Percentiles rank a stretch among this genome's conserved stretches.
These are phyloP conservation scores for Pegoplata infirma DNA, from an alignment of 2,888 invertebrate genomes.

Conservation along the genomic window DNA sequence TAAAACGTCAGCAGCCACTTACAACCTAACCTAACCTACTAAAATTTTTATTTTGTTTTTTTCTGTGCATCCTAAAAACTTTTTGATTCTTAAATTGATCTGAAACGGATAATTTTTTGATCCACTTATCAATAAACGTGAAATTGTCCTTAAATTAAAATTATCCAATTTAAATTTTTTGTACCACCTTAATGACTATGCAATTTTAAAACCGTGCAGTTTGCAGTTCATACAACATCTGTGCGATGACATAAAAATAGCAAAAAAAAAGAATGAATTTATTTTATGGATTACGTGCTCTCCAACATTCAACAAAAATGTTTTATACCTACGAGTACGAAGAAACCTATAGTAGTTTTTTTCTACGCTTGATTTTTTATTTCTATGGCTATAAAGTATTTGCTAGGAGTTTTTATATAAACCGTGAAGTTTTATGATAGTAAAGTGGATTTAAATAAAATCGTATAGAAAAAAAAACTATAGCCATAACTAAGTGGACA, in stretches of 20 bases:
- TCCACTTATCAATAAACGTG: too few species aligned
- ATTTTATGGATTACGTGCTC: constrained; percentile 60
- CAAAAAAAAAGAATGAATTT: constrained; percentile 53
- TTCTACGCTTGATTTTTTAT: neutral
- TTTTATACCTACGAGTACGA: constrained; percentile 38
- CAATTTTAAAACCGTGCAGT: constrained; percentile 34
- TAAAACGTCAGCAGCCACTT: too few species aligned
- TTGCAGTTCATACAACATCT: constrained; percentile 58
- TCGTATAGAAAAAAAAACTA: neutral
- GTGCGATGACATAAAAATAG: constrained; percentile 56
- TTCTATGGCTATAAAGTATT: constrained; percentile 19
- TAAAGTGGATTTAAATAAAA: constrained; percentile 26
- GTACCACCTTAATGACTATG: neutral
- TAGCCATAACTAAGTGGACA: constrained; percentile 27
- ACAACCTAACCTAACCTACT: too few species aligned
- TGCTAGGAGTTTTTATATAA: constrained; percentile 27
- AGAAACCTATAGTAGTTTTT: constrained; percentile 1
- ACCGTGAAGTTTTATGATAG: constrained; percentile 17
- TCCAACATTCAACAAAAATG: constrained; percentile 48
- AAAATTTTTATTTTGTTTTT: too few species aligned
- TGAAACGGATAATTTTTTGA: too few species aligned
- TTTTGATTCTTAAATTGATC: too few species aligned
- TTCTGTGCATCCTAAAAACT: too few species aligned
- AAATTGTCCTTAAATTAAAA: too few species aligned
- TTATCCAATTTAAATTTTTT: too few species aligned